Percentiles rank a stretch among this genome's conserved stretches.
Conservation (phyloP, 2,113 vertebrate genomes). For the Tylochromis polylepis region DNA sequence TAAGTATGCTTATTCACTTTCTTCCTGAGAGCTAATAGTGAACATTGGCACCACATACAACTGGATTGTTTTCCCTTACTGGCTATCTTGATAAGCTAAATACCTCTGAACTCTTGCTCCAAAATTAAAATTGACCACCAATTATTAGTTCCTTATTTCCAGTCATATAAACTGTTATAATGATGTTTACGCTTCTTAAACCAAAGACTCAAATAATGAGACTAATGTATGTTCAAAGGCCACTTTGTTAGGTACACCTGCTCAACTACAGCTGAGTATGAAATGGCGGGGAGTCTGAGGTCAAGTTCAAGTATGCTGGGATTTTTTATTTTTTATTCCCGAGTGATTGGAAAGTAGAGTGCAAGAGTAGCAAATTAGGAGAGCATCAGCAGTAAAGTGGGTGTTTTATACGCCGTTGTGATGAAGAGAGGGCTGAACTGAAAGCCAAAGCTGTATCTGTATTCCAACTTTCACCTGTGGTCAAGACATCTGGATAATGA, state of each 20-base stretch:
- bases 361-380: not conserved
- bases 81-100: not conserved
- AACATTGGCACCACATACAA: not conserved
- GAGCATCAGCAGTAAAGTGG: not conserved
- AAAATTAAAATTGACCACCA: not conserved
- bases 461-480: not conserved
- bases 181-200: not conserved
- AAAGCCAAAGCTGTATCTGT: not conserved
- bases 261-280: not conserved
- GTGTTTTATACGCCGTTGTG: not conserved
- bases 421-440: not conserved
- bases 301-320: not conserved
- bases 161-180: not conserved
- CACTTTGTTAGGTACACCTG: not conserved
- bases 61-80: not conserved
- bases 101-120: not conserved
- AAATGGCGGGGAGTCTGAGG: not conserved
- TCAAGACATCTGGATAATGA: not conserved
- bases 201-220: not conserved
- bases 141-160: not conserved
- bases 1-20: not conserved
- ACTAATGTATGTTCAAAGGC: not conserved
- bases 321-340: not conserved
- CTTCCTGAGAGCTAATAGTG: not conserved
- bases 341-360: not conserved